Evolutionary conservation across 2,888 invertebrate species (phyloP), one percentile per base, ranked within the genome.

Genomic region (Serripes groenlandicus): DNA sequence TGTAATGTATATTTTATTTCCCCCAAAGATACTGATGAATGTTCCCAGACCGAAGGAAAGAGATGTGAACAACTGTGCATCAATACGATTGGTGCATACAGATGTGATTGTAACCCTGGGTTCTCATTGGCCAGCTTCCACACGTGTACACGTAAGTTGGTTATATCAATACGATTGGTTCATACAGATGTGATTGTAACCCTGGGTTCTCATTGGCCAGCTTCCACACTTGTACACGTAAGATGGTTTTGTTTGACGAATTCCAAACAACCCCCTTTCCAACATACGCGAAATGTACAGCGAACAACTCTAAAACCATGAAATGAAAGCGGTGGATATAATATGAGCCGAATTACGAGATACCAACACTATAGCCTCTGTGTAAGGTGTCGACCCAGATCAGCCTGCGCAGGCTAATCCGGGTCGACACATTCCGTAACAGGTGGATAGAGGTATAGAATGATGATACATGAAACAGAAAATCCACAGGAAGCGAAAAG

Each of bases 71-170:
- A 91, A 21, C 77, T 62, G 15, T 93, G 93, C 75, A 78, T 86
- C 58, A 92, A 92, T 73, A 75, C 88, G 7, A 81, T 69, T 7
- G 91, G 91, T 3, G 84, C 90, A 3, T 92, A 91, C 81, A 77
- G 77, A 23, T 93, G 93, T 81, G 88, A 87, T 73, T 93, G 93
- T 84, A 64, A 81, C 11, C 83, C 86, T 23, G 93, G 93, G 0
- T 90, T 91, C 77, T 82, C 89, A 1, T 76, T 83, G 3, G 56
- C 78, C 9, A 80, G 86, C 9, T 84, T 81, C 60, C 86, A 77
- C n/a, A 74, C 83, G 18, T 92, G 91, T 81, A 73, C 69, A 82
- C 83, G 91, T 92, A 69, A 75, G 86, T 81, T 15, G 9, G 18
- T 18, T 93, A 92, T 76, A 78, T 86, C 58, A 92, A 92, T 73